Percentiles rank a stretch among this genome's conserved stretches.
Conservation (phyloP, 2,888 invertebrate species). For the Tipula vernalis region DNA sequence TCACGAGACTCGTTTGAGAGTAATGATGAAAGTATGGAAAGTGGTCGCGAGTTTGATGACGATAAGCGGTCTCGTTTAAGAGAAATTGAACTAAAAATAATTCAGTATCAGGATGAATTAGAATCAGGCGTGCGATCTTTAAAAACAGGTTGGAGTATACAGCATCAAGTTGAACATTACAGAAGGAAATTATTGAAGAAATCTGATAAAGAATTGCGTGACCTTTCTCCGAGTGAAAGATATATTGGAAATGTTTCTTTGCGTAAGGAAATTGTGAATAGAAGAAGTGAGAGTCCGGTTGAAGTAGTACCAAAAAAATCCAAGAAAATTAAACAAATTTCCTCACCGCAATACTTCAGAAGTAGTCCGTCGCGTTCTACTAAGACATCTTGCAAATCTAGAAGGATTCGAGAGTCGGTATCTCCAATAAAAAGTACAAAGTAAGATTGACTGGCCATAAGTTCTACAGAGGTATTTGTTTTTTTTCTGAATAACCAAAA, state of each 20-base stretch:
- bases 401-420: constrained; percentile 29
- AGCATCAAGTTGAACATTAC: constrained; percentile 83
- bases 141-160: constrained; percentile 59
- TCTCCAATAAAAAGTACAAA: constrained; percentile 24
- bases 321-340: constrained; percentile 23
- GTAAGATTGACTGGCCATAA: not conserved
- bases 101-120: constrained; percentile 92
- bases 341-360: constrained; percentile 26
- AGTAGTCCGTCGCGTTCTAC: not conserved
- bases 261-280: constrained; percentile 19
- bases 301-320: constrained; percentile 14
- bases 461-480: not conserved
- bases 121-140: constrained; percentile 69
- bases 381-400: constrained; percentile 31
- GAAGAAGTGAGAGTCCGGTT: constrained; percentile 22
- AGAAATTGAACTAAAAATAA: constrained; percentile 89
- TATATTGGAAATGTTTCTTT: constrained; percentile 15
- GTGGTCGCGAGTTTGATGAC: constrained; percentile 45
- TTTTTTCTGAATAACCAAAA: too few species aligned
- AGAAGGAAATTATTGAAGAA: constrained; percentile 73
- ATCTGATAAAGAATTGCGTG: constrained; percentile 16
- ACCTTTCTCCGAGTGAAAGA: constrained; percentile 19
- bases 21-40: constrained; percentile 28
- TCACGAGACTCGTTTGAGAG: constrained; percentile 27
- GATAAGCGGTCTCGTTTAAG: constrained; percentile 63